phyloP scores from a whole-genome alignment of 92 coral and sea anemone genomes.

The Ricordea florida region DNA sequence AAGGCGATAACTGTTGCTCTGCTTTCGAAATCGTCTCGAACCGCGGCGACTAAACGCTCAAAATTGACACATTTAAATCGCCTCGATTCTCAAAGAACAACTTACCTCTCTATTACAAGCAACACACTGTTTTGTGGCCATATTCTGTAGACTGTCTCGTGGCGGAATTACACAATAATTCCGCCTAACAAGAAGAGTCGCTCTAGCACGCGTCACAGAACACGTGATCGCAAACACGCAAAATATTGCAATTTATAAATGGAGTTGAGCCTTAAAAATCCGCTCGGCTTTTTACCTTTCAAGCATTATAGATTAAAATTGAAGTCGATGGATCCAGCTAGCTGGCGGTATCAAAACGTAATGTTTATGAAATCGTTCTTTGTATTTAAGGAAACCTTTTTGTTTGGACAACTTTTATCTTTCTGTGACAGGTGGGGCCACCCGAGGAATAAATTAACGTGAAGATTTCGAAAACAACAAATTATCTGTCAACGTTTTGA shows the following conservation, averaged over 20 bases:
- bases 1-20: background rate
- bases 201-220: background rate
- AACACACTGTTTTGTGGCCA: conserved; percentile 30
- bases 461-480: background rate
- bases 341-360: background rate
- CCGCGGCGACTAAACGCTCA: background rate
- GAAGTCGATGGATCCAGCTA: background rate
- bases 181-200: background rate
- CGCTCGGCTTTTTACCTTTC: background rate
- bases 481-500: too few species aligned
- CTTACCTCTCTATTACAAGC: conserved; percentile 61
- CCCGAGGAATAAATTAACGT: conserved; percentile 19
- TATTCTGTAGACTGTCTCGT: background rate
- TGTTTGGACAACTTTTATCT: conserved; percentile 9
- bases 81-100: background rate
- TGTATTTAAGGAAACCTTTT: background rate
- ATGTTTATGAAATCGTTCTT: conserved; percentile 18
- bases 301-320: background rate
- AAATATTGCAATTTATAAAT: background rate
- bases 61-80: background rate
- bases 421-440: conserved; percentile 5
- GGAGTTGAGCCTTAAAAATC: background rate
- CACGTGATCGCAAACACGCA: conserved; percentile 7
- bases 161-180: background rate
- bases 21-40: background rate